These are phyloP conservation scores for Scatophagus argus DNA, from an alignment of 2,113 vertebrate genomes.

Conservation along the genomic window DNA sequence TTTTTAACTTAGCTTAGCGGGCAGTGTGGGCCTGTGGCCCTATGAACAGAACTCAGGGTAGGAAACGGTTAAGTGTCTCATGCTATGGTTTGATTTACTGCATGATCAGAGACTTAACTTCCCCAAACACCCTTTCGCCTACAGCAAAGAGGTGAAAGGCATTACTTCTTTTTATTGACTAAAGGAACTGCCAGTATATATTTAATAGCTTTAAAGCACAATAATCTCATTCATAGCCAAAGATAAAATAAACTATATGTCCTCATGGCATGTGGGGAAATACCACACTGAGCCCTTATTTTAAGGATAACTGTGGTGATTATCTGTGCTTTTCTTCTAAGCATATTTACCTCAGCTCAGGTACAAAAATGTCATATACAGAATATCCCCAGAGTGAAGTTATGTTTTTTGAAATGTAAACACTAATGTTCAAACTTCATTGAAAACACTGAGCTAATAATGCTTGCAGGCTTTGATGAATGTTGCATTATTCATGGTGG, in stretches of 20 bases:
- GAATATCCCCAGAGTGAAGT: too few relatives aligned
- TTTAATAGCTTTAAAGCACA: not conserved
- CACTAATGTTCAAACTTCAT: not conserved
- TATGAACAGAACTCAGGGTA: not conserved
- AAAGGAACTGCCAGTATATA: not conserved
- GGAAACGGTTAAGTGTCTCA: not conserved
- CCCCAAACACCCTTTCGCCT: not conserved
- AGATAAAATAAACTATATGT: too few relatives aligned
- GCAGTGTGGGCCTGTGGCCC: not conserved
- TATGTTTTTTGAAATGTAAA: too few relatives aligned
- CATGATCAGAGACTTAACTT: not conserved
- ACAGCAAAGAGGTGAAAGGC: not conserved
- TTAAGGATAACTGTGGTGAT: not conserved
- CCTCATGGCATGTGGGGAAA: not conserved
- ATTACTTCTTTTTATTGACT: not conserved
- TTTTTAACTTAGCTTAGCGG: not conserved
- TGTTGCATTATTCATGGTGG: fast-evolving
- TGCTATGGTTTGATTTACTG: not conserved
- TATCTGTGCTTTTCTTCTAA: not conserved
- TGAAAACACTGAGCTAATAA: not conserved
- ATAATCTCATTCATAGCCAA: not conserved
- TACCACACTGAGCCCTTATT: not conserved
- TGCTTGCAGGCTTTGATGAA: not conserved
- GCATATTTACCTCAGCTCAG: too few relatives aligned
- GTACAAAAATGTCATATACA: too few relatives aligned